A percentile compares a stretch with the other conserved stretches of the same genome.
Conservation (phyloP, 2,888 invertebrate genomes). For the Orthosia gothica region DNA sequence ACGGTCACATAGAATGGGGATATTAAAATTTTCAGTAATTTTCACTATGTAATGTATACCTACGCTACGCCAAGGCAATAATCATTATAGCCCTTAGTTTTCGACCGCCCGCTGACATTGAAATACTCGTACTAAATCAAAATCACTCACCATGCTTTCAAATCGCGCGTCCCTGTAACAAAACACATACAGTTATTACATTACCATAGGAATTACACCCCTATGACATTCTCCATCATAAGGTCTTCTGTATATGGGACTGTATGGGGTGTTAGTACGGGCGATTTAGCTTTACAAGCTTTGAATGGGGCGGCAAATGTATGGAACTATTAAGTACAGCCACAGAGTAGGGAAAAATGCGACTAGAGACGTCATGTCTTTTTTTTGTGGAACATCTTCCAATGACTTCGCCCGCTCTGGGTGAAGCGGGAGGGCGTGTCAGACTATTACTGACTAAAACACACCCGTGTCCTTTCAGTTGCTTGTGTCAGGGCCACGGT, state of each 20-base stretch:
- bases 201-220: constrained; percentile 73
- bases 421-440: too few relatives aligned
- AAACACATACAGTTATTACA: constrained; percentile 67
- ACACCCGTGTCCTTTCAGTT: too few relatives aligned
- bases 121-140: constrained; percentile 36
- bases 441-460: too few relatives aligned
- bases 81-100: background rate
- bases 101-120: constrained; percentile 30
- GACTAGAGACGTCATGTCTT: background rate
- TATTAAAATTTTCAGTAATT: too few relatives aligned
- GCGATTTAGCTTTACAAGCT: constrained; percentile 58
- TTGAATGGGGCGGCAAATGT: constrained; percentile 41
- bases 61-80: too few relatives aligned
- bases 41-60: too few relatives aligned
- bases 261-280: constrained; percentile 51
- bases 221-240: constrained; percentile 39
- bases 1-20: too few relatives aligned
- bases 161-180: constrained; percentile 72
- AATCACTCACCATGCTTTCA: constrained; percentile 72
- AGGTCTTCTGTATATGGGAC: constrained; percentile 9
- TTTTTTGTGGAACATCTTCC: too few relatives aligned
- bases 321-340: background rate
- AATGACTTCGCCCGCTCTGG: too few relatives aligned
- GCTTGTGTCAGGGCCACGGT: too few relatives aligned
- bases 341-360: background rate